Evolutionary conservation across 2,888 invertebrate genomes (phyloP).

Genomic region (Oscheius onirici): DNA sequence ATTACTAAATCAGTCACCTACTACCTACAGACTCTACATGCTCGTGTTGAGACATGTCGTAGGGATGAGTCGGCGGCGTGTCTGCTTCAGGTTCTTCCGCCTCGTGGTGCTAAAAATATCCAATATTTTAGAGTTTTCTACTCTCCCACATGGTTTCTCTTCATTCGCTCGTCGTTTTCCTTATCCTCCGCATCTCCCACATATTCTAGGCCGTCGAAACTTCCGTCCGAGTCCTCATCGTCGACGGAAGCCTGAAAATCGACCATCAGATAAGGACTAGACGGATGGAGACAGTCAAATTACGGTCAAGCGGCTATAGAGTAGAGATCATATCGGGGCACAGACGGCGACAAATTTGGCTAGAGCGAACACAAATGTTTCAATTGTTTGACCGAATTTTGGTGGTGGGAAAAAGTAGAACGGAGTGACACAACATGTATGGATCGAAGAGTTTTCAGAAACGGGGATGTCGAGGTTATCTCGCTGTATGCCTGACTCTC

Average conservation of each 20-base stretch:
- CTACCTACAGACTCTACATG: constrained; percentile 28
- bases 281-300: background rate
- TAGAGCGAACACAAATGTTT: background rate
- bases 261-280: no score
- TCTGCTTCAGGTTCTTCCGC: background rate
- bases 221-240: constrained; percentile 12
- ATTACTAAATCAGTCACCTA: background rate
- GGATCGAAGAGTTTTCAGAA: no score
- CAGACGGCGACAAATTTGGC: no score
- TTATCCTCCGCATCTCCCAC: background rate
- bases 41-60: constrained; percentile 7
- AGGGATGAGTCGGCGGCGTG: background rate
- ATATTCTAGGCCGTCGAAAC: constrained; percentile 28
- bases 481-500: no score
- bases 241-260: background rate
- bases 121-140: background rate
- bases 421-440: no score
- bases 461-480: no score
- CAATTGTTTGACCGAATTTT: background rate
- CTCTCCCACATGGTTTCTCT: background rate
- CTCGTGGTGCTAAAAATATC: constrained; percentile 3
- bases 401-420: background rate
- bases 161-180: background rate
- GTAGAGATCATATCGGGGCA: no score
- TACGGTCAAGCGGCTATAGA: background rate